Percentiles rank a stretch among this genome's conserved stretches.
Conservation (phyloP, 1,140 invertebrate species). For the Drosophila ohnishii region DNA sequence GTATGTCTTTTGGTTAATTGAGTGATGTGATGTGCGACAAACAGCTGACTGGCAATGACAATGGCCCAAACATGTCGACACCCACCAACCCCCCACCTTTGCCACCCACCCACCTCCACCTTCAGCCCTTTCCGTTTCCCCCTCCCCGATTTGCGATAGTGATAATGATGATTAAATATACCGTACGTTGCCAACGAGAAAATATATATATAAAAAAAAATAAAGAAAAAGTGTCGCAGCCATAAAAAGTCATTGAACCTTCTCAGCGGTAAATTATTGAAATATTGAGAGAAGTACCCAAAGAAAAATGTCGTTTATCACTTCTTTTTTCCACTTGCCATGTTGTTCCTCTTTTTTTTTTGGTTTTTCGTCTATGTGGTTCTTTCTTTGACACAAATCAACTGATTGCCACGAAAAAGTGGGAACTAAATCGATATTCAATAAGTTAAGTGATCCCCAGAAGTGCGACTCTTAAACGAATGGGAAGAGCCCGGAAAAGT, state of each 20-base stretch:
- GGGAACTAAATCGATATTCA: conserved; percentile 30
- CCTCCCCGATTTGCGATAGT: conserved; percentile 29
- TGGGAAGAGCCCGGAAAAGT: background rate
- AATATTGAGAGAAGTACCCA: conserved; percentile 54
- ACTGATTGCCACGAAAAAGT: conserved; percentile 47
- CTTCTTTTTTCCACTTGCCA: conserved; percentile 18
- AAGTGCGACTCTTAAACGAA: background rate
- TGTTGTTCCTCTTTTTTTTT: conserved; percentile 31
- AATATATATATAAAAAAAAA: conserved; percentile 9
- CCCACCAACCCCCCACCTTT: background rate
- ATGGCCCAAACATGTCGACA: conserved; percentile 27
- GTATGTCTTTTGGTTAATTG: conserved; percentile 44
- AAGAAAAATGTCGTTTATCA: conserved; percentile 36
- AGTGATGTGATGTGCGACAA: conserved; percentile 49
- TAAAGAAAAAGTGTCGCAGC: conserved; percentile 53
- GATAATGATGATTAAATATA: conserved; percentile 77
- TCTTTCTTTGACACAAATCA: conserved; percentile 57
- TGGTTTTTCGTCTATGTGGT: conserved; percentile 13
- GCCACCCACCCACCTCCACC: background rate
- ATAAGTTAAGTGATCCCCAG: conserved; percentile 30
- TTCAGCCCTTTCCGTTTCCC: background rate
- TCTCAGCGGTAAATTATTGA: conserved; percentile 59
- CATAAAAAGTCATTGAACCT: conserved; percentile 66
- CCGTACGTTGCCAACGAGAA: conserved; percentile 44
- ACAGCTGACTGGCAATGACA: conserved; percentile 63